Evolutionary conservation across 2,113 vertebrate species (phyloP), one percentile per base, ranked within the genome.

Genomic region (Xiphophorus maculatus): DNA sequence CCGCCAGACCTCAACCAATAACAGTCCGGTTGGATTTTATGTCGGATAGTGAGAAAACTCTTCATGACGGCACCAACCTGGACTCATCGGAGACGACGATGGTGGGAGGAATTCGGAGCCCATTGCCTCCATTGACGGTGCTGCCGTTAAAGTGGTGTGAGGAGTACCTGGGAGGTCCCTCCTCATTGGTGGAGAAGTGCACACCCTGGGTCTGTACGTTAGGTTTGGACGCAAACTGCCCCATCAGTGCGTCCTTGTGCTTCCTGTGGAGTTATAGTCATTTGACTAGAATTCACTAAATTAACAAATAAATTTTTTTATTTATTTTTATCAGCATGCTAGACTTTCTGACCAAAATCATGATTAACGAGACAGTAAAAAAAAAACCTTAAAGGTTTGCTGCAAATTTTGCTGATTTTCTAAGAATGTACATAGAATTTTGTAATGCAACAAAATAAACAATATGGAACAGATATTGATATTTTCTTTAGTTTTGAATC

Each of bases 181-280:
- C 88, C 10, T 90, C 82, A 27, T 40, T 68, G 33, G 12, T 12
- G 6, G 87, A 85, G 71, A 89, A 86, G 25, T 28, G 77, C 14
- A 81, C 80, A 28, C 68, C 58, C 0, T 15, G 4, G 1, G 33
- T 74, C 2, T n/a, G 15, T 28, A 2, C 25, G 0, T 15, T 67
- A 4, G 6, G 48, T 75, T 80, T 93, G 28, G 90, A 91, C 13
- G 32, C 28, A 1, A 69, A 27, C 40, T 91, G 90, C 64, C 92
- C 92, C 93, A 94, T 94, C 9, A 9, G 64, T 14, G 58, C 22
- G 17, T 25, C 1, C 9, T 10, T 28, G 42, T n/a, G 4, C 25
- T 7, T 69, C 65, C 69, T 79, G 33, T 33, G 19, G 2, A 70
- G 22, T 13, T 12, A 32, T 17, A 68, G 0, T 4, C 1, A 32